phyloP scores from a whole-genome alignment of 2,888 invertebrate species.

The Entomobrya multifasciata region DNA sequence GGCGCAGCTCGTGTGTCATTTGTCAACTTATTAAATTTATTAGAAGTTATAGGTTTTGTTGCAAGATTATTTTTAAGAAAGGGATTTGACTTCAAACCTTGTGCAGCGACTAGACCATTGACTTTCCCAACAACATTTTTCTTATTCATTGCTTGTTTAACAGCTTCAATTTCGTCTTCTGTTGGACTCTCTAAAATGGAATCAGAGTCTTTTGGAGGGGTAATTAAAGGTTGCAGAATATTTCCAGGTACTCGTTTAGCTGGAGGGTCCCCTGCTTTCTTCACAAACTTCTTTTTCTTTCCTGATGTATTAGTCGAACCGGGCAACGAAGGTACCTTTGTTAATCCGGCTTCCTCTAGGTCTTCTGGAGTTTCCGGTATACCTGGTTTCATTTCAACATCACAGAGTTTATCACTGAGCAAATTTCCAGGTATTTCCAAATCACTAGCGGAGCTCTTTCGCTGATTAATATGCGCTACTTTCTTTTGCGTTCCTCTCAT shows the following conservation, averaged over 20 bases:
- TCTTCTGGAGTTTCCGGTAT: conserved; percentile 7
- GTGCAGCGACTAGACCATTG: conserved; percentile 37
- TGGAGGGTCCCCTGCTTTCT: conserved; percentile 65
- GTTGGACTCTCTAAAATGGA: conserved; percentile 49
- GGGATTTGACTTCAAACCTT: conserved; percentile 22
- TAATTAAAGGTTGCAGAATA: conserved; percentile 52
- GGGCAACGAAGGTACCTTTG: conserved; percentile 20
- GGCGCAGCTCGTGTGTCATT: conserved; percentile 39
- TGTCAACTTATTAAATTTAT: conserved; percentile 40
- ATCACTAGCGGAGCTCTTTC: conserved; percentile 69
- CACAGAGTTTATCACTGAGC: conserved; percentile 61
- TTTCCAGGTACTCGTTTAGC: conserved; percentile 60
- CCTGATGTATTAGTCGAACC: conserved; percentile 41
- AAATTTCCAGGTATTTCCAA: conserved; percentile 60
- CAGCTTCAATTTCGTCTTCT: conserved; percentile 36
- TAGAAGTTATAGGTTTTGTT: conserved; percentile 17
- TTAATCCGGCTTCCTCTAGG: conserved; percentile 40
- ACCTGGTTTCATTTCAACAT: conserved; percentile 30
- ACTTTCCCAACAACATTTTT: conserved; percentile 30
- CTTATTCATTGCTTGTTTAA: conserved; percentile 3
- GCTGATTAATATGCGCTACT: conserved; percentile 49
- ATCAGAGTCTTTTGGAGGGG: conserved; percentile 47
- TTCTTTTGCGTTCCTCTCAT: conserved; percentile 43
- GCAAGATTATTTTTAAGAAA: conserved; percentile 49
- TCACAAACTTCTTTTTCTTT: conserved; percentile 64